Evolutionary conservation across 2,888 invertebrate species (phyloP).

Genomic region (Drosophila kambysellisi): DNA sequence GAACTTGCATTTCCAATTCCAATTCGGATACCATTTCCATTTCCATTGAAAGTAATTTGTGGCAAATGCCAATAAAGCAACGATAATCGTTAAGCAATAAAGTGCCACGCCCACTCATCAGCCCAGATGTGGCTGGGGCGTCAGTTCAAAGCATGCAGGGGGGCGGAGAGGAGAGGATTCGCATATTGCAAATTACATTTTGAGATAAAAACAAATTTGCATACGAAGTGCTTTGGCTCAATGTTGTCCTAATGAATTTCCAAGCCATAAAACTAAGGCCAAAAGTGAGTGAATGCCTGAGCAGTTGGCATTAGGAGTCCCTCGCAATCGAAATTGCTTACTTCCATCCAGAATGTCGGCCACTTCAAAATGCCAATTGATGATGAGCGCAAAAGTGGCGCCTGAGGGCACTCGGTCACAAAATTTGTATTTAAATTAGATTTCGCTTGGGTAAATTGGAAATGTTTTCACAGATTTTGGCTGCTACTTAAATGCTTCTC

Average conservation of each 20-base stretch:
- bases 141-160: conserved; percentile 42
- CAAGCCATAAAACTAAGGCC: conserved; percentile 51
- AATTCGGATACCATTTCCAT: conserved; percentile 22
- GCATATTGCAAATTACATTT: conserved; percentile 69
- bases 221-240: conserved; percentile 65
- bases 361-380: conserved; percentile 55
- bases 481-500: conserved; percentile 55
- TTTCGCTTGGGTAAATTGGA: conserved; percentile 61
- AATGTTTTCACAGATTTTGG: conserved; percentile 58
- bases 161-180: conserved; percentile 3
- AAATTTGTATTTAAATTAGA: conserved; percentile 64
- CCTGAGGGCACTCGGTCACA: conserved; percentile 34
- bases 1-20: conserved; percentile 20
- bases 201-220: conserved; percentile 66
- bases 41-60: conserved; percentile 63
- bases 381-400: conserved; percentile 41
- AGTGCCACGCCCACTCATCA: conserved; percentile 51
- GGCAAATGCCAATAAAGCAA: conserved; percentile 61
- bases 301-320: conserved; percentile 3
- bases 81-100: conserved; percentile 73
- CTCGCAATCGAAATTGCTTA: conserved; percentile 34
- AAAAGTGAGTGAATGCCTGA: conserved; percentile 16
- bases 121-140: conserved; percentile 8
- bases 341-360: conserved; percentile 38
- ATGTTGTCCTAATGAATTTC: conserved; percentile 73